phyloP scores from a whole-genome alignment of 1,140 invertebrate genomes.

The Zaprionus lachaisei region DNA sequence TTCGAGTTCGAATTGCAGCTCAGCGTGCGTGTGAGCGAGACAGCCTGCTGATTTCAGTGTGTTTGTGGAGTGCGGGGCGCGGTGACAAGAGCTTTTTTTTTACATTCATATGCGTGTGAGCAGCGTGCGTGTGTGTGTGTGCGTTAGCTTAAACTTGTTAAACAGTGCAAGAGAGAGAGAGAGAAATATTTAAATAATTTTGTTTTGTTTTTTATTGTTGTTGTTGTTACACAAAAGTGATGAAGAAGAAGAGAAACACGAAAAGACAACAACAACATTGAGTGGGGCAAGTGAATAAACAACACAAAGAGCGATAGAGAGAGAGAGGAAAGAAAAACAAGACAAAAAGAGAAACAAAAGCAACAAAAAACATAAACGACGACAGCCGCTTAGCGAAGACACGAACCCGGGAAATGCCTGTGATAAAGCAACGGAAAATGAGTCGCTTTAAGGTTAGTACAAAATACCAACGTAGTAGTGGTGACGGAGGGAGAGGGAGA shows the following conservation, averaged over 20 bases:
- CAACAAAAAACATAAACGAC: slow-evolving; percentile 12
- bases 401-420: slow-evolving; percentile 63
- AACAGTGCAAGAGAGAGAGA: neutral
- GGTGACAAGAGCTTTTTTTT: slow-evolving; percentile 8
- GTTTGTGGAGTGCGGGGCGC: neutral
- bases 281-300: slow-evolving; percentile 1
- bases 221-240: neutral
- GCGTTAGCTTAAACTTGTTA: neutral
- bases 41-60: neutral
- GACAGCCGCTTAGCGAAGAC: slow-evolving; percentile 32
- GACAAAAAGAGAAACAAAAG: slow-evolving; percentile 7
- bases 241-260: slow-evolving; percentile 14
- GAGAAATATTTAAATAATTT: neutral
- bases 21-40: neutral
- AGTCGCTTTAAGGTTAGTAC: slow-evolving; percentile 81
- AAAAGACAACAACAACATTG: slow-evolving; percentile 1
- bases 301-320: slow-evolving; percentile 15
- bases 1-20: slow-evolving; percentile 45
- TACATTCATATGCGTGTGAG: neutral
- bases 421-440: slow-evolving; percentile 82
- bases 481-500: neutral
- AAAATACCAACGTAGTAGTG: slow-evolving; percentile 19
- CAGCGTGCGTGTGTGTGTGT: slow-evolving; percentile 3
- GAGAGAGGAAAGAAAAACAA: slow-evolving; percentile 20
- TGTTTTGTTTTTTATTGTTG: slow-evolving; percentile 13